These are phyloP conservation scores for Hirtodrosophila duncani DNA, from an alignment of 2,888 invertebrate genomes.

Conservation along the genomic window DNA sequence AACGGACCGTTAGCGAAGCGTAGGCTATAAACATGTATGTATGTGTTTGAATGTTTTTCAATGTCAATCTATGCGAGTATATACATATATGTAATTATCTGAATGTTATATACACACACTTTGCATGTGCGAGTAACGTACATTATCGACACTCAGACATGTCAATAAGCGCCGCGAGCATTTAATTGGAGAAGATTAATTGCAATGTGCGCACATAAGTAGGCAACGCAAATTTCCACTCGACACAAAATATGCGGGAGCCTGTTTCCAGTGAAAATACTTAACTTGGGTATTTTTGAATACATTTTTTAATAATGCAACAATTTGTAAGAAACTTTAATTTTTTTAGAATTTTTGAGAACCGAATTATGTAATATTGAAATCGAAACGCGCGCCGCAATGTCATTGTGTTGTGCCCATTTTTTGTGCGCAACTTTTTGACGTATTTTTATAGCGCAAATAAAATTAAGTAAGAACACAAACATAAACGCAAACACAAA, in stretches of 20 bases:
- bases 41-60: no score
- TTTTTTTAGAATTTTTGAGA: slow-evolving; percentile 41
- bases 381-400: slow-evolving; percentile 14
- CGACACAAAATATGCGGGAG: background rate
- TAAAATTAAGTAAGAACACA: slow-evolving; percentile 15
- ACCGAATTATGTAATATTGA: slow-evolving; percentile 24
- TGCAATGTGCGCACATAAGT: slow-evolving; percentile 28
- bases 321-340: slow-evolving; percentile 34
- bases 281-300: slow-evolving; percentile 5
- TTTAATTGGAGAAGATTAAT: slow-evolving; percentile 20
- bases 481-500: background rate
- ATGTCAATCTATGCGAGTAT: no score
- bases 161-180: slow-evolving; percentile 1
- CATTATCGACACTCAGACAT: slow-evolving; percentile 6
- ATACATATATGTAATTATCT: no score
- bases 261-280: background rate
- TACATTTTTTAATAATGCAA: slow-evolving; percentile 23
- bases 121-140: no score
- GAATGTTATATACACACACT: no score
- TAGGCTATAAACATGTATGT: no score
- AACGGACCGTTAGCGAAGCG: no score
- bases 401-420: slow-evolving; percentile 24
- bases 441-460: slow-evolving; percentile 60
- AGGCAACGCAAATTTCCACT: slow-evolving; percentile 30
- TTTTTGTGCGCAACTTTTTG: slow-evolving; percentile 57